Evolutionary conservation across 2,888 invertebrate genomes (phyloP).

Genomic region (Crematogaster levior): DNA sequence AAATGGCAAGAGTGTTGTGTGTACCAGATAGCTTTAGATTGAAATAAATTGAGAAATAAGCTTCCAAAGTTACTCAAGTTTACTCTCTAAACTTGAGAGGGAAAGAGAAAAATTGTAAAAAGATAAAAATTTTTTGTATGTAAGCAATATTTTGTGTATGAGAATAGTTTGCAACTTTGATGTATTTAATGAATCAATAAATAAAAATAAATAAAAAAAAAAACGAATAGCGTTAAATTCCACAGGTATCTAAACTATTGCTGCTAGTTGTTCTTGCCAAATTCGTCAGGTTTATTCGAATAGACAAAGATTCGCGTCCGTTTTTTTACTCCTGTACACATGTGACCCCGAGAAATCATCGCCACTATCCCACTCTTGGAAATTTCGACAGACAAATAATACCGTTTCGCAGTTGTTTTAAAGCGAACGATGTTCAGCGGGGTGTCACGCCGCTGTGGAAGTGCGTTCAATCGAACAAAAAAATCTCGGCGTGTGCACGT

Average conservation of each 20-base stretch:
- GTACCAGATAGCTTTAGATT: not conserved
- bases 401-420: slow-evolving; percentile 43
- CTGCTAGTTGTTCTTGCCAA: not conserved
- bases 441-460: slow-evolving; percentile 28
- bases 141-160: not conserved
- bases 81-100: not conserved
- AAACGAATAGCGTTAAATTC: not conserved
- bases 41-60: not conserved
- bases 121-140: not conserved
- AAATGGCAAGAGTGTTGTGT: not conserved
- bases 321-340: not conserved
- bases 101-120: not conserved
- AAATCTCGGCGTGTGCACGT: slow-evolving; percentile 25
- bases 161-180: not conserved
- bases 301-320: slow-evolving; percentile 8
- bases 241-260: not conserved
- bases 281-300: not conserved
- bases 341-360: slow-evolving; percentile 24
- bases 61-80: not conserved
- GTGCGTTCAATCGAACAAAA: slow-evolving; percentile 49
- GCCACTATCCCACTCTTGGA: slow-evolving; percentile 3
- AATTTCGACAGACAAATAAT: slow-evolving; percentile 39
- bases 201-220: no score
- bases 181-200: not conserved
- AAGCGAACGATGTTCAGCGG: slow-evolving; percentile 35